Percentiles rank a stretch among this genome's conserved stretches.
Conservation (phyloP, 2,797 vertebrate species). For the Sciurus carolinensis region DNA sequence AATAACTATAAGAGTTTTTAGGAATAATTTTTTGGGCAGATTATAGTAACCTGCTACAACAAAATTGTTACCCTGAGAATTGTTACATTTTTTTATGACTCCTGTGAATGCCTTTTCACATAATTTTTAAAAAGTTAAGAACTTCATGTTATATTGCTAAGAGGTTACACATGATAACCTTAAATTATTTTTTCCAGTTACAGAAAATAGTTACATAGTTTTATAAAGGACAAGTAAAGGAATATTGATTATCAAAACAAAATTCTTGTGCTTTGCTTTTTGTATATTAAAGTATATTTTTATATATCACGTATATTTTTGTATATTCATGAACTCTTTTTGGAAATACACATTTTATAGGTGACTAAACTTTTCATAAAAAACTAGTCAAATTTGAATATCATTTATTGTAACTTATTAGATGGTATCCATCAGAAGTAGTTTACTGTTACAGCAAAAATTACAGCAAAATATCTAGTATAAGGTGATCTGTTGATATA, state of each 20-base stretch:
- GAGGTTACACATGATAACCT: neutral
- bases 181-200: conserved; percentile 34
- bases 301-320: too few species aligned
- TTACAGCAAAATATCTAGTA: conserved; percentile 75
- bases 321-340: conserved; percentile 11
- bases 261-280: conserved; percentile 30
- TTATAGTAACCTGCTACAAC: neutral
- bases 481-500: conserved; percentile 73
- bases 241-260: conserved; percentile 31
- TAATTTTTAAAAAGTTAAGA: conserved; percentile 46
- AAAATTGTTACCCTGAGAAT: neutral
- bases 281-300: neutral
- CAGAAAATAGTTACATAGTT: conserved; percentile 40
- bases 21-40: conserved; percentile 14
- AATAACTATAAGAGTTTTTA: conserved; percentile 29
- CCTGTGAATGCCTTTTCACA: conserved; percentile 18
- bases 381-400: conserved; percentile 35
- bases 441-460: conserved; percentile 79
- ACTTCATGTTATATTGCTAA: conserved; percentile 8
- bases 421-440: conserved; percentile 78
- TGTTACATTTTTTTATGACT: neutral
- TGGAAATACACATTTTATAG: conserved; percentile 31
- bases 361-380: conserved; percentile 19
- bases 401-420: neutral
- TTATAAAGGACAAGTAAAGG: conserved; percentile 44